Evolutionary conservation across 2,797 vertebrate genomes (phyloP).

Genomic region (Eulemur coronatus): DNA sequence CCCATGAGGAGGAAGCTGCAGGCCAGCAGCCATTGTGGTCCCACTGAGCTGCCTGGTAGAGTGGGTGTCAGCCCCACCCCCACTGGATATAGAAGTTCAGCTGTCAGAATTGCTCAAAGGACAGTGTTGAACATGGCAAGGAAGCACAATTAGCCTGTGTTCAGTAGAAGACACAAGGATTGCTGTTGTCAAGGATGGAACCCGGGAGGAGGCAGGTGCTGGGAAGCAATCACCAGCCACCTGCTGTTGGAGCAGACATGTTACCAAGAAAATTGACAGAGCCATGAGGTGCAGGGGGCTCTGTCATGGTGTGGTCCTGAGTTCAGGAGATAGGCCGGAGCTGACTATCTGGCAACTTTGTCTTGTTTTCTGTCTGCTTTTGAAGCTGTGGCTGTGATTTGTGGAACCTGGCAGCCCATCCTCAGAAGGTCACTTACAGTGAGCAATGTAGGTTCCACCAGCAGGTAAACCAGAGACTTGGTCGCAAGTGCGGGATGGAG

Average conservation of each 20-base stretch:
- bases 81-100: neutral
- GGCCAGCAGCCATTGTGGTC: neutral
- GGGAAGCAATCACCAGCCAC: neutral
- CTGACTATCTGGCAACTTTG: neutral
- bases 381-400: neutral
- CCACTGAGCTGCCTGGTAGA: neutral
- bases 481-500: neutral
- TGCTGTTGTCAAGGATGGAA: neutral
- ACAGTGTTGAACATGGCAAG: neutral
- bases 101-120: neutral
- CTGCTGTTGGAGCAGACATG: neutral
- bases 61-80: neutral
- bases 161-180: neutral
- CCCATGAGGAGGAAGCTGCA: neutral
- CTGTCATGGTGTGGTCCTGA: neutral
- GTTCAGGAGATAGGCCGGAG: neutral
- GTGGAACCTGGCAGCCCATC: neutral
- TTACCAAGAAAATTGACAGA: neutral
- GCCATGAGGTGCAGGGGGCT: neutral
- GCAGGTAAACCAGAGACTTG: neutral
- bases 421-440: neutral
- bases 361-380: neutral
- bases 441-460: neutral
- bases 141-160: neutral
- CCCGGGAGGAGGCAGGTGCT: neutral